phyloP scores from a whole-genome alignment of 2,888 invertebrate genomes.

The Tenthredo distinguenda region DNA sequence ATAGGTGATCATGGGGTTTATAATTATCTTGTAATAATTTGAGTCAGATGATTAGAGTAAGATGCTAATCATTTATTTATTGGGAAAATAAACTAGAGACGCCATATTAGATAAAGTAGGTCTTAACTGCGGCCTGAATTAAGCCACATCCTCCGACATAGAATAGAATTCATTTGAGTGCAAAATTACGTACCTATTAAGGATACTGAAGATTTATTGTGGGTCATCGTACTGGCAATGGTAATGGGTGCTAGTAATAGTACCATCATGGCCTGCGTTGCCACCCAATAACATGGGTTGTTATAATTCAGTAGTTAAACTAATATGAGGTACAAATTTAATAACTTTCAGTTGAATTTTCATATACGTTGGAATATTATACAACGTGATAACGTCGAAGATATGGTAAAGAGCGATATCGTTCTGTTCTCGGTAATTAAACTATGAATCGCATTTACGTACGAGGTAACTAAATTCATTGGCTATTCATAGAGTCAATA shows the following conservation, averaged over 20 bases:
- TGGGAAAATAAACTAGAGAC: not conserved
- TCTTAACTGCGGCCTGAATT: constrained; percentile 33
- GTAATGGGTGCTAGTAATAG: constrained; percentile 30
- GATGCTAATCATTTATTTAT: not conserved
- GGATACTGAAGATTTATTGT: constrained; percentile 43
- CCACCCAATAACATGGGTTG: constrained; percentile 27
- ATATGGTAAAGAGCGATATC: not conserved
- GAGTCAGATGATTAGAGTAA: not conserved
- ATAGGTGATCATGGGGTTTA: not conserved
- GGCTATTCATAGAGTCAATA: not conserved
- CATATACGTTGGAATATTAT: not conserved
- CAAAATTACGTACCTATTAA: constrained; percentile 47
- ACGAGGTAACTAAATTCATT: not conserved
- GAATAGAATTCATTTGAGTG: constrained; percentile 27
- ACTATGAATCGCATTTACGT: not conserved
- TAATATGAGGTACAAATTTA: constrained; percentile 9
- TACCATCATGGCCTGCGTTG: constrained; percentile 25
- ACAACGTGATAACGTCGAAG: not conserved
- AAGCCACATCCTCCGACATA: not conserved
- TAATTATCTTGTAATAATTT: not conserved
- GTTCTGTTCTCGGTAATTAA: not conserved
- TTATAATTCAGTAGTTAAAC: constrained; percentile 38
- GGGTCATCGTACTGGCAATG: constrained; percentile 39
- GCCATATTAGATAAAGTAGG: not conserved
- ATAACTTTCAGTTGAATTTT: constrained; percentile 18